Percentiles rank a stretch among this genome's conserved stretches.
Conservation (phyloP, 2,888 invertebrate species). For the Agonopterix alstromeriana region DNA sequence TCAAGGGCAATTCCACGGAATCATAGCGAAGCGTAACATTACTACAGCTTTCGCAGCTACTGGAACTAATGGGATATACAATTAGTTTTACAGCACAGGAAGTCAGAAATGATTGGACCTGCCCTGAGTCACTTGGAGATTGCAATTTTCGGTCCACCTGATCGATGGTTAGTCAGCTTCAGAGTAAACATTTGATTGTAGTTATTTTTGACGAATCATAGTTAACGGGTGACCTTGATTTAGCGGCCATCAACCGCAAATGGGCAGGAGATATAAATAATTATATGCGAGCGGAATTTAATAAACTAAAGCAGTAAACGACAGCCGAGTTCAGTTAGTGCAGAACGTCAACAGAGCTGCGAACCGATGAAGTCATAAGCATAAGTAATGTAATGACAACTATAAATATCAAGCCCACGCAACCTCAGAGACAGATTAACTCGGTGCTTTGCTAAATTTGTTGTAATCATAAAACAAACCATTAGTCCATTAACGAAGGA, state of each 20-base stretch:
- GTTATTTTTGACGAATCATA: constrained; percentile 10
- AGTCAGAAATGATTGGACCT: constrained; percentile 56
- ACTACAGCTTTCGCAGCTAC: constrained; percentile 42
- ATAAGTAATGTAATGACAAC: constrained; percentile 50
- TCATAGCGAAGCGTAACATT: constrained; percentile 37
- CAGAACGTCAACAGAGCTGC: constrained; percentile 36
- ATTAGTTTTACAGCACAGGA: constrained; percentile 58
- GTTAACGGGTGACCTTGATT: constrained; percentile 18
- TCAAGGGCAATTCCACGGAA: constrained; percentile 29
- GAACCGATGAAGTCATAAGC: constrained; percentile 65
- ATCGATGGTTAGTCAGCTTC: constrained; percentile 39
- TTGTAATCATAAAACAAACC: constrained; percentile 6
- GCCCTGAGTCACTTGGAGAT: constrained; percentile 46
- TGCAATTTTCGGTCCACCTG: constrained; percentile 39
- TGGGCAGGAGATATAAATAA: background rate
- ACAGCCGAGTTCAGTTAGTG: constrained; percentile 17
- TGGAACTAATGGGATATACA: constrained; percentile 63
- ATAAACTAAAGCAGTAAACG: background rate
- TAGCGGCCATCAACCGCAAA: background rate
- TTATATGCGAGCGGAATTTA: background rate
- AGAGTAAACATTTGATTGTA: constrained; percentile 10
- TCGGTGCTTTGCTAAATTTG: constrained; percentile 28
- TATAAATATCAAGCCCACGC: constrained; percentile 61
- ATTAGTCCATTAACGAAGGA: background rate
- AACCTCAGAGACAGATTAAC: constrained; percentile 37